Evolutionary conservation across 2,113 vertebrate genomes (phyloP), one percentile per base, ranked within the genome.

Genomic region (Macrotis lagotis): DNA sequence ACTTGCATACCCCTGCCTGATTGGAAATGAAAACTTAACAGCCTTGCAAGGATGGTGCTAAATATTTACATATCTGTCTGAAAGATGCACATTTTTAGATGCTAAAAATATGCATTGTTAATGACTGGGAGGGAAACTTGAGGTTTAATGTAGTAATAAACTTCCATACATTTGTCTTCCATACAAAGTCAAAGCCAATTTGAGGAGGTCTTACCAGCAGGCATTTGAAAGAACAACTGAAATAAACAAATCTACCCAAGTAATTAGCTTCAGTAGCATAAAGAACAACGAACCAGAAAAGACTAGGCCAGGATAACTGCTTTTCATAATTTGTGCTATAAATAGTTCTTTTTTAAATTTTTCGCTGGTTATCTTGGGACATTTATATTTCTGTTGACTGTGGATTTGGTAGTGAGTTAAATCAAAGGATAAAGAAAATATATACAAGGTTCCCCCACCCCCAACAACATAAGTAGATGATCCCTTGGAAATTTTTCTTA

Each of bases 11-110:
- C 51, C 96, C 92, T 93, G 0, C 0, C 0, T 95, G 95, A 96
- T 92, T 94, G 93, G 94, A 96, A 97, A 74, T 90, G 96, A 95
- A 91, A 66, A 91, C 95, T 90, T 94, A 95, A 44, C 95, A 94
- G 93, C 93, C 96, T 95, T 49, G 74, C 55, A 97, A 96, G 91
- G 59, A 90, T 88, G 74, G 88, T 94, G 91, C 91, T 95, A 59
- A 98, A 95, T 91, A 96, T 95, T 96, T 96, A 0, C 93, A 83
- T 96, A 93, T 96, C 94, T 96, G 93, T 96, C 95, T 96, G 95
- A 94, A 92, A 83, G 93, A 83, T 12, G 94, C 94, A 25, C 53
- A 89, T 91, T 97, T 96, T 95, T 50, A 92, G 50, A 90, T 94
- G 92, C 48, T 95, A 96, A 91, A 93, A 90, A 92, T 96, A 52